phyloP scores from a whole-genome alignment of 2,113 vertebrate genomes.

The Micronycteris hirsuta region DNA sequence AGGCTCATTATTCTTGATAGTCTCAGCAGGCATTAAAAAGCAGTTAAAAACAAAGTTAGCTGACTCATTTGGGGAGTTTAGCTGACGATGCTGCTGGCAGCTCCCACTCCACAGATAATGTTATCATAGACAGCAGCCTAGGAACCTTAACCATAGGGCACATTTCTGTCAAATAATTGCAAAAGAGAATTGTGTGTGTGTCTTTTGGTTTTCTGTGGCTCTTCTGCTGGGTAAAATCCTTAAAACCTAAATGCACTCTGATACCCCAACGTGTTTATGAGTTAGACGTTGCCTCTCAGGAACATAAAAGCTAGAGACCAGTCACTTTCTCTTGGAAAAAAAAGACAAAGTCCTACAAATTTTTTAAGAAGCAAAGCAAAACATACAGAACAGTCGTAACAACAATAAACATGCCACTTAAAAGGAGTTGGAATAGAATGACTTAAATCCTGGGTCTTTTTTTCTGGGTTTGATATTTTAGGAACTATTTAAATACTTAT shows the following conservation, averaged over 20 bases:
- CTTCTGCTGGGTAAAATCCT: neutral
- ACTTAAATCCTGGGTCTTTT: neutral
- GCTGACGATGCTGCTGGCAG: slow-evolving; percentile 63
- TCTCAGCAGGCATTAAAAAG: slow-evolving; percentile 72
- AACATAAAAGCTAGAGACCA: neutral
- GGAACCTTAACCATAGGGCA: slow-evolving; percentile 58
- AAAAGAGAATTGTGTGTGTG: neutral
- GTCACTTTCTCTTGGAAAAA: neutral
- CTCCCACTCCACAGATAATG: slow-evolving; percentile 75
- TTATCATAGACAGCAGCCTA: slow-evolving; percentile 73
- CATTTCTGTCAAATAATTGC: slow-evolving; percentile 12
- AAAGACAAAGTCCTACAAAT: neutral
- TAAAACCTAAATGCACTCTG: neutral
- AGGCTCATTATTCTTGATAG: slow-evolving; percentile 68
- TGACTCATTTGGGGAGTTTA: slow-evolving; percentile 77
- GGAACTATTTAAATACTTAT: neutral
- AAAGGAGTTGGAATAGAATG: neutral
- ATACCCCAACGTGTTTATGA: neutral
- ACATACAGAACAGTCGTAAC: neutral
- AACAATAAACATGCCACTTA: neutral
- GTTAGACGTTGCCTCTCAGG: neutral
- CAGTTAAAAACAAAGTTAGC: slow-evolving; percentile 79
- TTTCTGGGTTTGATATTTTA: neutral
- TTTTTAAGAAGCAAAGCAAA: neutral
- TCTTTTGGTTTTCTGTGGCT: neutral